These are phyloP conservation scores for Galerucella pusilla DNA, from an alignment of 2,888 invertebrate species.

Conservation along the genomic window DNA sequence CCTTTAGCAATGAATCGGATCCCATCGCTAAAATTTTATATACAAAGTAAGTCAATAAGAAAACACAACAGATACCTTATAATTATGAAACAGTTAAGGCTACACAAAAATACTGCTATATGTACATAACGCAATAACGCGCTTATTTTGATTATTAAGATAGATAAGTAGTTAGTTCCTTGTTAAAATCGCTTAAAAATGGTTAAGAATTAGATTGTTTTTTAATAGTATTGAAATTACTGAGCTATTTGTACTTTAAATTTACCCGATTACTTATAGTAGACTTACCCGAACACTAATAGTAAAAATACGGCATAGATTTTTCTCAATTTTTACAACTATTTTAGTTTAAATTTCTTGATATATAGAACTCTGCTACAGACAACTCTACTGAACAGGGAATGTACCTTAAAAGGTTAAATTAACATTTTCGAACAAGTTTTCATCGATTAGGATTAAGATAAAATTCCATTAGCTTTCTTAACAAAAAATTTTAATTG, in stretches of 20 bases:
- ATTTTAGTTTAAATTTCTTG: background rate
- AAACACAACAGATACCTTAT: constrained; percentile 24
- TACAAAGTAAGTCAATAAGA: constrained; percentile 18
- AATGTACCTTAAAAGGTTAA: background rate
- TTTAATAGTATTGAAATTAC: constrained; percentile 5
- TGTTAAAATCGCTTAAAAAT: constrained; percentile 1
- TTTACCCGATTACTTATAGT: constrained; percentile 9
- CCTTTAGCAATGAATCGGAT: constrained; percentile 13
- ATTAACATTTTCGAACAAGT: background rate
- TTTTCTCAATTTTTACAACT: background rate
- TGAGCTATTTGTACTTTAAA: constrained; percentile 5
- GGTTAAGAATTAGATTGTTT: background rate
- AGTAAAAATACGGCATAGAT: constrained; percentile 1
- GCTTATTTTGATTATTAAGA: background rate
- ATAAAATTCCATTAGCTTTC: background rate
- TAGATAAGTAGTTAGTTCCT: constrained; percentile 1
- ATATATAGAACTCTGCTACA: background rate
- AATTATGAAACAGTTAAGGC: constrained; percentile 8
- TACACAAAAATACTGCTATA: constrained; percentile 29
- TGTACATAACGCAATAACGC: constrained; percentile 16
- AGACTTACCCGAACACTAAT: constrained; percentile 5
- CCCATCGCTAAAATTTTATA: constrained; percentile 16
- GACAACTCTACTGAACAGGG: background rate
- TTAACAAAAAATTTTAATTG: background rate
- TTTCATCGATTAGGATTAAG: background rate